A percentile compares a stretch with the other conserved stretches of the same genome.
phyloP scores from a whole-genome alignment of 2,113 vertebrate genomes.

The Piprites chloris region DNA sequence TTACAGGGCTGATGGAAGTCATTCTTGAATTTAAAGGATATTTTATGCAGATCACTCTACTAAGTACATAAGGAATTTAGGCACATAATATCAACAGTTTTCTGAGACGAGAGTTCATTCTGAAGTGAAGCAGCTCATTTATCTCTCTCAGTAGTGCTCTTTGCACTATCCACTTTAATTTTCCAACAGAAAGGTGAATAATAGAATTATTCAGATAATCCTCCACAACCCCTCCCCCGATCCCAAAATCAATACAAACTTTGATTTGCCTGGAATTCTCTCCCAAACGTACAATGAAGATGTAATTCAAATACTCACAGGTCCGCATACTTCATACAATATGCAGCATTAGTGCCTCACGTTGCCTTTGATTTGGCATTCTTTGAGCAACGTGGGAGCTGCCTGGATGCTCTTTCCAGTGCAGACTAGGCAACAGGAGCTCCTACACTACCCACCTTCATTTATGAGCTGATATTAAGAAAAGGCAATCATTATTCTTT shows the following conservation, averaged over 20 bases:
- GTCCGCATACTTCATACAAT: neutral
- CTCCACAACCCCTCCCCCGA: neutral
- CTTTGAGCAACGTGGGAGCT: neutral
- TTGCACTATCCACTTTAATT: slow-evolving; percentile 61
- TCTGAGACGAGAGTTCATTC: slow-evolving; percentile 5
- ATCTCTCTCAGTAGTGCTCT: slow-evolving; percentile 50
- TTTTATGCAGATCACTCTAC: slow-evolving; percentile 42
- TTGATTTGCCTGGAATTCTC: slow-evolving; percentile 60
- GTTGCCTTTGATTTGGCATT: slow-evolving; percentile 36
- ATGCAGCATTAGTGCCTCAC: neutral
- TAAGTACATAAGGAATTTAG: slow-evolving; percentile 32
- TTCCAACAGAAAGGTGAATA: slow-evolving; percentile 62
- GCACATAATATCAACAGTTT: slow-evolving; percentile 42
- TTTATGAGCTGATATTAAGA: neutral
- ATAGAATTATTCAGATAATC: slow-evolving; percentile 60
- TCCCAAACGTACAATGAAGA: neutral
- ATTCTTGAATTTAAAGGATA: slow-evolving; percentile 28
- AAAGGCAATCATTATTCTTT: slow-evolving; percentile 50
- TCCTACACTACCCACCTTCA: neutral
- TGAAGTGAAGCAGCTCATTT: slow-evolving; percentile 46
- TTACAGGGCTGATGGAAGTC: slow-evolving; percentile 19
- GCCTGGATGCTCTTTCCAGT: neutral
- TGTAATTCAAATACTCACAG: slow-evolving; percentile 27
- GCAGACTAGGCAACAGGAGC: neutral
- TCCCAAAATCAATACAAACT: slow-evolving; percentile 63